phyloP scores from a whole-genome alignment of 2,113 vertebrate genomes.

The Isichthys henryi region DNA sequence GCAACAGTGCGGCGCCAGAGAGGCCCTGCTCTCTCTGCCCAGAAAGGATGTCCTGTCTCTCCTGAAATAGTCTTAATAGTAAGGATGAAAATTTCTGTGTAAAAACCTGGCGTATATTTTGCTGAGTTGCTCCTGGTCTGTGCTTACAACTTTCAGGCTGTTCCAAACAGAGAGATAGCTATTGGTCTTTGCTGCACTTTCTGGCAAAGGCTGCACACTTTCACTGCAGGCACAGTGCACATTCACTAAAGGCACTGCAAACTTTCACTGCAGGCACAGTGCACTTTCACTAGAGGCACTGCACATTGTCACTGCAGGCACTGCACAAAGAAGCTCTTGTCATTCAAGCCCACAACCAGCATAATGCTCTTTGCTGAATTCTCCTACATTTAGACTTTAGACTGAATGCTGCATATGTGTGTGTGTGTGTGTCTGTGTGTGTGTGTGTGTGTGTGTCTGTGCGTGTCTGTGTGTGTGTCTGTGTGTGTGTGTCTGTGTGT shows the following conservation, averaged over 20 bases:
- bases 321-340: too few species aligned
- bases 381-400: neutral
- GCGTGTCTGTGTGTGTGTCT: neutral
- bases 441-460: too few species aligned
- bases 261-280: neutral
- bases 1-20: neutral
- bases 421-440: neutral
- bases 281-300: too few species aligned
- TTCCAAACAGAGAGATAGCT: neutral
- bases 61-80: neutral
- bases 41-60: neutral
- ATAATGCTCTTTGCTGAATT: too few species aligned
- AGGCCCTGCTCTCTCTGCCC: neutral
- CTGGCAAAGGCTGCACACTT: neutral
- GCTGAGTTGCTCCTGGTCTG: neutral
- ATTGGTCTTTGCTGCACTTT: neutral
- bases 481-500: neutral
- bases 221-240: neutral
- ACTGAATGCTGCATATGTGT: neutral
- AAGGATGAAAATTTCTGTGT: neutral
- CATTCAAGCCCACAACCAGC: too few species aligned
- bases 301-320: too few species aligned
- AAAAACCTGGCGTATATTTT: neutral
- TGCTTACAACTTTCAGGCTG: neutral
- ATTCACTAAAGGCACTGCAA: too few species aligned